phyloP scores from a whole-genome alignment of 2,113 vertebrate genomes.

The Caretta caretta region DNA sequence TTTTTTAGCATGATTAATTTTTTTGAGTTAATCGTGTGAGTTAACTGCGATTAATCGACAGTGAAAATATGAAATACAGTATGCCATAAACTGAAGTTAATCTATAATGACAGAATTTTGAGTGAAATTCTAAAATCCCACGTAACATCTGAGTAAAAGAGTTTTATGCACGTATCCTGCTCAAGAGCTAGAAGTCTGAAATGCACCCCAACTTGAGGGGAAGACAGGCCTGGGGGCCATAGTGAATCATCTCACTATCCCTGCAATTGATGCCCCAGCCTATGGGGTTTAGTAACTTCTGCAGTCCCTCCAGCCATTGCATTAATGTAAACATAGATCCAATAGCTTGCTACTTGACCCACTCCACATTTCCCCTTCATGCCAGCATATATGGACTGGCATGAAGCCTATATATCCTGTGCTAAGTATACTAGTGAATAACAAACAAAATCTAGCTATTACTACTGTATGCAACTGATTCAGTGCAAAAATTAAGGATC shows the following conservation, averaged over 20 bases:
- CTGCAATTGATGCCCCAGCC: not conserved
- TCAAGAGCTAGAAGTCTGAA: not conserved
- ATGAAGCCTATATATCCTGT: not conserved
- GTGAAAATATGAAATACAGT: not conserved
- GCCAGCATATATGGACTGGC: not conserved
- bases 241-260: not conserved
- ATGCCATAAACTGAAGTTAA: not conserved
- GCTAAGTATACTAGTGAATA: not conserved
- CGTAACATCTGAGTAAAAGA: not conserved
- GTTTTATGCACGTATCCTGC: not conserved
- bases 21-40: too few relatives aligned
- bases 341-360: not conserved
- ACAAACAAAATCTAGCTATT: not conserved
- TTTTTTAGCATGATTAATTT: too few relatives aligned
- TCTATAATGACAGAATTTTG: not conserved
- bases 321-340: not conserved
- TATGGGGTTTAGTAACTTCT: not conserved
- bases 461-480: not conserved
- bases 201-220: not conserved
- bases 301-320: not conserved
- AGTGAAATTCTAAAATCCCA: conserved; percentile 1
- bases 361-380: not conserved
- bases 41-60: too few relatives aligned
- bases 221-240: not conserved
- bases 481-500: not conserved